Base-by-base conservation (phyloP, 2,113 vertebrate species). In the Cololabis saira region DNA sequence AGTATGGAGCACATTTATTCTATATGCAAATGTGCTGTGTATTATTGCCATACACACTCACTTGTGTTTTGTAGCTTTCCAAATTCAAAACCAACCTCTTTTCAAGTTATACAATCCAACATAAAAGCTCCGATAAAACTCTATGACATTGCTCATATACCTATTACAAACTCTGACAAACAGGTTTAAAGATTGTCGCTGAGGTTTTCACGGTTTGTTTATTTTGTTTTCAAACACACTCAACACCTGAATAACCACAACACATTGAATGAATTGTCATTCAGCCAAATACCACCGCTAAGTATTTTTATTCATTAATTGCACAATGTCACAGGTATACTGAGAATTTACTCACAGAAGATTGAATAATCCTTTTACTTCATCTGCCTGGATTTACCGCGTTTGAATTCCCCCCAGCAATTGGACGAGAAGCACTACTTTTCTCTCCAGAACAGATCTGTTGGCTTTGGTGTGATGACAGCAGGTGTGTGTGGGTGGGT, bases 401-500 rank as follows among this genome's bases (percentile, higher is more conserved):
- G 11, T 53, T 40, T 21, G 18, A 54, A 48, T 72, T 17, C n/a
- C 14, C 16, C n/a, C 11, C 14, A n/a, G 4, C 48, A 16, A 51
- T 6, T 44, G n/a, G 27, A 63, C 55, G 30, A 18, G 22, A 52
- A 74, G 40, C 60, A 61, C 9, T 63, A 63, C 12, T 67, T 62
- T 54, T 63, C 52, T 41, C 47, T 49, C 58, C 5, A 13, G 17
- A 67, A 58, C 70, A 76, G 54, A 71, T 78, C 55, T 62, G 69
- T 50, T 70, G 78, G 71, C 48, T 63, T 45, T 60, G 41, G 49
- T 43, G 17, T 15, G 8, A 19, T 37, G 74, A 51, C 83, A 87
- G 83, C 87, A 81, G 87, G 79, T 81, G 75, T 73, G 75, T 73
- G 85, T 82, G 79, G 85, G 83, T 67, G 84, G 70, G 55, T 22